Evolutionary conservation across 2,113 vertebrate species (phyloP).

Genomic region (Dipodomys spectabilis): DNA sequence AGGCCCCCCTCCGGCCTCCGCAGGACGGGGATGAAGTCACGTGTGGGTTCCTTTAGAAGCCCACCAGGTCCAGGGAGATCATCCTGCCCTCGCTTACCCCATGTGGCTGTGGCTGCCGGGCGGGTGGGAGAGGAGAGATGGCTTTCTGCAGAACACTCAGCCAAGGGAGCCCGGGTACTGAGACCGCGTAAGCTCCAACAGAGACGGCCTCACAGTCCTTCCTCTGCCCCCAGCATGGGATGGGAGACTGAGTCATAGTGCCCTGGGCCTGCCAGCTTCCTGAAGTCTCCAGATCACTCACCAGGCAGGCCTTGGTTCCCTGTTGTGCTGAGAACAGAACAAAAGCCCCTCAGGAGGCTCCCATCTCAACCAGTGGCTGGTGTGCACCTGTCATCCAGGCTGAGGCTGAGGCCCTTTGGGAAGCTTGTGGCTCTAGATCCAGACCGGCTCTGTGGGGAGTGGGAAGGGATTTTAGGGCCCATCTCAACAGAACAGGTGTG

Average conservation of each 20-base stretch:
- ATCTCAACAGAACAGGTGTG: no score
- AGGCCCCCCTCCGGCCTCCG: no score
- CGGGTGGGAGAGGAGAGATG: fast-evolving
- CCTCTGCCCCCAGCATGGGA: not conserved
- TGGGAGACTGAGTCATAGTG: constrained; percentile 46
- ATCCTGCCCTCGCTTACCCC: not conserved
- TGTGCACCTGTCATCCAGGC: no score
- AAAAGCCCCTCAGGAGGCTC: no score
- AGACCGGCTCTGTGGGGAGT: no score
- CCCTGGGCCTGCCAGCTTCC: constrained; percentile 43
- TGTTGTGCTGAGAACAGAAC: constrained; percentile 28
- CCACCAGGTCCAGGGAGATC: no score
- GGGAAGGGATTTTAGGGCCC: no score
- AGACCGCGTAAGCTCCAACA: not conserved
- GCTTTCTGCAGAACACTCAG: not conserved
- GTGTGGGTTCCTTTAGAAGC: no score
- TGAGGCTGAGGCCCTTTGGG: no score
- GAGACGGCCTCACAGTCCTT: not conserved
- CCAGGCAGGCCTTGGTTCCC: constrained; percentile 50
- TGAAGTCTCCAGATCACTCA: constrained; percentile 76
- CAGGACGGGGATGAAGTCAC: no score
- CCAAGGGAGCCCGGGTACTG: fast-evolving
- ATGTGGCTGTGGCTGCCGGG: not conserved
- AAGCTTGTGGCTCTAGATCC: no score
- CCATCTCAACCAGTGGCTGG: no score